Conservation (phyloP, 2,888 invertebrate genomes). For the Aleiodes leptofemur region DNA sequence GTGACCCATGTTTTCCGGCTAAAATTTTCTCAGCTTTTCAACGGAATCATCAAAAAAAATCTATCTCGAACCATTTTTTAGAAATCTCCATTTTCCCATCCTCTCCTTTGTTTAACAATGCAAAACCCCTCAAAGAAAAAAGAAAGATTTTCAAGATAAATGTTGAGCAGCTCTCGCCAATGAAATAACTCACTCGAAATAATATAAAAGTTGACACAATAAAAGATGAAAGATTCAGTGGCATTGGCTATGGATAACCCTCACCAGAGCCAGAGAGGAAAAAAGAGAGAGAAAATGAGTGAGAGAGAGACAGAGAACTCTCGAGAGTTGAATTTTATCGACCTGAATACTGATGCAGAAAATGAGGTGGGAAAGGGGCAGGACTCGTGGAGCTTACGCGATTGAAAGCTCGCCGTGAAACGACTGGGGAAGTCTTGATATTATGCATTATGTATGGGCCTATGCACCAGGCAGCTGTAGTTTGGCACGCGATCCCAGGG, state of each 20-base stretch:
- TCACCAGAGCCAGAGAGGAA: too few species aligned
- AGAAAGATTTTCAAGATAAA: too few species aligned
- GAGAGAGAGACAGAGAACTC: neutral
- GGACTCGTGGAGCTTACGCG: slow-evolving; percentile 61
- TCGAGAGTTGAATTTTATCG: slow-evolving; percentile 62
- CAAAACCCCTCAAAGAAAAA: too few species aligned
- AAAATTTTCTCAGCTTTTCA: too few species aligned
- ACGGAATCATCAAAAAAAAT: too few species aligned
- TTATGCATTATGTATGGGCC: slow-evolving; percentile 72
- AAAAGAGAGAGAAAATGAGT: too few species aligned
- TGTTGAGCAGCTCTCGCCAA: neutral
- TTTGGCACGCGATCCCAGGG: slow-evolving; percentile 67
- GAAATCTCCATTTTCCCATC: too few species aligned
- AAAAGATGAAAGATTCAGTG: slow-evolving; percentile 18
- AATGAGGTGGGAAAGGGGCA: slow-evolving; percentile 51
- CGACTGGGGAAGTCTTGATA: slow-evolving; percentile 69
- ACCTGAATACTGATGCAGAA: slow-evolving; percentile 55
- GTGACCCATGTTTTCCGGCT: too few species aligned
- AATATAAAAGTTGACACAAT: slow-evolving; percentile 19
- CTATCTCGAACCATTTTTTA: too few species aligned
- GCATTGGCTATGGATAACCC: slow-evolving; percentile 2
- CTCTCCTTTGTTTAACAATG: too few species aligned
- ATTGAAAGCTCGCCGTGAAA: slow-evolving; percentile 72
- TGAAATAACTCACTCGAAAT: slow-evolving; percentile 2
- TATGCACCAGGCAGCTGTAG: slow-evolving; percentile 65